Conservation (phyloP, 1,140 invertebrate species). For the Brachionus calyciflorus region DNA sequence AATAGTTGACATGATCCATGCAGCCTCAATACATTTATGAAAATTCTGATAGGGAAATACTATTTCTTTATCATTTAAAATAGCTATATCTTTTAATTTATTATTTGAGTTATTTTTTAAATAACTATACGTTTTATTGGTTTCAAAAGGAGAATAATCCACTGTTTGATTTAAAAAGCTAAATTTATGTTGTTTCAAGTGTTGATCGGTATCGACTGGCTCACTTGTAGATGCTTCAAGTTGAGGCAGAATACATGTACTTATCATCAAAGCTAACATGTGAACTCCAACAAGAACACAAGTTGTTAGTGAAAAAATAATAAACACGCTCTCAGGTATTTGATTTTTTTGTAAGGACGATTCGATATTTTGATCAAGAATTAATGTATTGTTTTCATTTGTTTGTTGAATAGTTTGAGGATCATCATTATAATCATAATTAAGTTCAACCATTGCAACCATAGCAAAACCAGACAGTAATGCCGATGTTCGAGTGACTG, state of each 20-base stretch:
- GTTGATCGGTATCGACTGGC: not conserved
- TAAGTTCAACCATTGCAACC: conserved; percentile 48
- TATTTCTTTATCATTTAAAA: conserved; percentile 15
- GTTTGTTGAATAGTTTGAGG: conserved; percentile 15
- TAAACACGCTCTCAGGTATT: not conserved
- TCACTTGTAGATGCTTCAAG: conserved; percentile 47
- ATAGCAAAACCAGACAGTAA: conserved; percentile 49
- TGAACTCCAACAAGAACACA: conserved; percentile 49
- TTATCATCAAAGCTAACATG: conserved; percentile 49
- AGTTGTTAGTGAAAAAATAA: conserved; percentile 46
- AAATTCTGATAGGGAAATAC: conserved; percentile 49
- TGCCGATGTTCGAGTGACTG: conserved; percentile 49
- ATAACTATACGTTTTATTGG: not conserved
- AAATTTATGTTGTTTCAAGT: conserved; percentile 1
- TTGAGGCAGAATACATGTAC: conserved; percentile 49
- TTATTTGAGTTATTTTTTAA: not conserved
- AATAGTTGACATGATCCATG: conserved; percentile 93
- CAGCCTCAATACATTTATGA: conserved; percentile 83
- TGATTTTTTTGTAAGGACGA: not conserved
- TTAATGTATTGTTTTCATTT: not conserved
- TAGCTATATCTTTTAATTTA: not conserved
- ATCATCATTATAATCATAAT: conserved; percentile 17
- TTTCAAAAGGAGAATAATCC: not conserved
- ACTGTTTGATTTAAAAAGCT: conserved; percentile 1
- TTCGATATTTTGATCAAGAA: not conserved